Evolutionary conservation across 2,797 vertebrate genomes (phyloP), one percentile per base, ranked within the genome.

Genomic region (Anguilla megastoma): DNA sequence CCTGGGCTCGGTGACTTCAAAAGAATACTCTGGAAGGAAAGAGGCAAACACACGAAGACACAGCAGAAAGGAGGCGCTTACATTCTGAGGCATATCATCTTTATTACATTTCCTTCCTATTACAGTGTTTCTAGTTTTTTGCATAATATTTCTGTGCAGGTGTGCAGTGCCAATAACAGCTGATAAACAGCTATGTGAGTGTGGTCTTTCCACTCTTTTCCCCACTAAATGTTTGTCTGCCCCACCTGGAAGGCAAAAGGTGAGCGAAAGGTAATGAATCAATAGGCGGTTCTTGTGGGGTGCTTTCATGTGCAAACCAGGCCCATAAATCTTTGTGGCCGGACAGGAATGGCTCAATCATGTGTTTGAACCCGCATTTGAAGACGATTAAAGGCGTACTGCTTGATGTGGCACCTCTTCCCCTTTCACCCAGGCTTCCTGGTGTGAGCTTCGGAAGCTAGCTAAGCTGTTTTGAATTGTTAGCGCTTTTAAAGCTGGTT

Each of bases 341-440:
- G 93, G 86, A 91, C 86, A 88, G 27, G 85, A 89, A 79, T 6
- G 87, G 74, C 88, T 92, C 89, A 83, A 92, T 93, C 85, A 56
- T 69, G 88, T 45, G 58, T 94, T 93, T 93, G 88, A 94, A 94
- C 89, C 88, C 50, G 84, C 86, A 89, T 93, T 84, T 89, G 90
- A 89, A 87, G 88, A 54, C 87, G 92, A 91, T 92, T 92, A 94
- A 93, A 92, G 86, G 86, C 91, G 91, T 85, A 50, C 87, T 58
- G 82, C 91, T 89, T 93, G 88, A 93, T 91, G 84, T 88, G 60
- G 83, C 85, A 89, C 88, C 87, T 88, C 63, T 84, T 86, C 56
- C 79, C 84, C 88, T 89, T 79, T 90, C 87, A 45, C 89, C 90
- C 89, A 66, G 86, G 85, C 90, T 86, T 41, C 85, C 66, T 52